These are phyloP conservation scores for Zoroaster sp. DNA, from an alignment of 53 echinoderm and acorn worm genomes.

Conservation along the genomic window DNA sequence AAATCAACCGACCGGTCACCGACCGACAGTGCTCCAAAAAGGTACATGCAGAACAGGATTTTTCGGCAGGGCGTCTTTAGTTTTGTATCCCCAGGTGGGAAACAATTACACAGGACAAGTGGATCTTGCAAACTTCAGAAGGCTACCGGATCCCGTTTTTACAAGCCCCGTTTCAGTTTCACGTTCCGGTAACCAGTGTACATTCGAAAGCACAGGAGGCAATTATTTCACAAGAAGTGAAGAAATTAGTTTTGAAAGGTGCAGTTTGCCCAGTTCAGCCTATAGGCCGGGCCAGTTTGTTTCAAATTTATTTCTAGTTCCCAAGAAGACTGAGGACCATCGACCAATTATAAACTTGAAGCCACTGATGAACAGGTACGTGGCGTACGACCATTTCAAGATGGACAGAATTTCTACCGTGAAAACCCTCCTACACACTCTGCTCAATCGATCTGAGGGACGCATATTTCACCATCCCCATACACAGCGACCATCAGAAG, in stretches of 20 bases:
- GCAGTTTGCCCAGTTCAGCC: neutral
- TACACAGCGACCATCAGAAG: neutral
- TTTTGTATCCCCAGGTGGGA: neutral
- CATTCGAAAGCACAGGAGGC: neutral
- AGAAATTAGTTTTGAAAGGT: neutral
- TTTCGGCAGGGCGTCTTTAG: neutral
- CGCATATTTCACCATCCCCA: neutral
- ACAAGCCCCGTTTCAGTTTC: neutral
- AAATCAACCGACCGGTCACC: neutral
- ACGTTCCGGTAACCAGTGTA: neutral
- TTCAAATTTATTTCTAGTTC: slow-evolving; percentile 19
- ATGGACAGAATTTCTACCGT: neutral
- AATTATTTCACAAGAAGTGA: neutral
- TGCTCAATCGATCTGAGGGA: neutral
- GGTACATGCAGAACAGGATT: neutral
- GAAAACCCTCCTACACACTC: neutral
- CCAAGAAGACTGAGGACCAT: too few species aligned
- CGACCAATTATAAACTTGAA: slow-evolving; percentile 5
- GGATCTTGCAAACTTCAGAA: neutral
- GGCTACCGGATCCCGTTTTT: neutral
- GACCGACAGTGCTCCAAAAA: neutral
- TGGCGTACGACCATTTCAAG: neutral
- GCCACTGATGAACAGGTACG: neutral
- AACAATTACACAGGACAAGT: neutral
- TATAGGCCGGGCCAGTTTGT: neutral